Conservation (phyloP, 2,797 vertebrate genomes). For the Acanthurus tractus region DNA sequence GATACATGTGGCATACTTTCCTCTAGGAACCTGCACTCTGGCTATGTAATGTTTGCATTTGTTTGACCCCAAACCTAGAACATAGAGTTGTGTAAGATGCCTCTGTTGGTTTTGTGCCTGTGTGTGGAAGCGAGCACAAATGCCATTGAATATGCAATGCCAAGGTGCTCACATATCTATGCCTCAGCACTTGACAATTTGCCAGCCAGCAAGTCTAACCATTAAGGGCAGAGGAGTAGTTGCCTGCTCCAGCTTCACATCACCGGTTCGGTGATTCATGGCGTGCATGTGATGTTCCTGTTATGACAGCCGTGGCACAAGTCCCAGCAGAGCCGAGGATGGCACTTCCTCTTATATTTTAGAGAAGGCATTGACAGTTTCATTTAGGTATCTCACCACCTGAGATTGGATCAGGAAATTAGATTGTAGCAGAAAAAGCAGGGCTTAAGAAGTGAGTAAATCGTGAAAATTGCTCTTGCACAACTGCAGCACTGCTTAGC, state of each 20-base stretch:
- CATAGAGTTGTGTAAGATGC: constrained; percentile 38
- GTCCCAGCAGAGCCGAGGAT: constrained; percentile 38
- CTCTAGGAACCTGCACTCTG: constrained; percentile 11
- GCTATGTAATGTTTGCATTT: constrained; percentile 23
- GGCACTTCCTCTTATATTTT: constrained; percentile 48
- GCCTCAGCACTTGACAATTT: constrained; percentile 64
- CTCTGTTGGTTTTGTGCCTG: constrained; percentile 28
- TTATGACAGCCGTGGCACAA: constrained; percentile 51
- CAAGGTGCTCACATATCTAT: constrained; percentile 66
- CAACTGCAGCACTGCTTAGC: constrained; percentile 23
- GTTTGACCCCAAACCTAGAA: constrained; percentile 17
- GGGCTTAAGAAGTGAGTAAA: background rate
- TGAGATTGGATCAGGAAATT: constrained; percentile 5
- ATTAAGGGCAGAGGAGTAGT: constrained; percentile 24
- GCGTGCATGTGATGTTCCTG: constrained; percentile 52
- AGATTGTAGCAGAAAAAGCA: background rate
- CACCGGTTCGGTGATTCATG: constrained; percentile 56
- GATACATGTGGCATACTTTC: background rate
- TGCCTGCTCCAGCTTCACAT: constrained; percentile 35
- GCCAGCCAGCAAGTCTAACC: constrained; percentile 47
- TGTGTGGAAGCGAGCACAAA: constrained; percentile 24
- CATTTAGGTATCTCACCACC: constrained; percentile 6
- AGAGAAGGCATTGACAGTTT: constrained; percentile 6
- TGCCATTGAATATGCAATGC: constrained; percentile 38
- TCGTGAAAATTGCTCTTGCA: constrained; percentile 13